Conservation (phyloP, 2,113 vertebrate genomes). For the Atractosteus spatula region DNA sequence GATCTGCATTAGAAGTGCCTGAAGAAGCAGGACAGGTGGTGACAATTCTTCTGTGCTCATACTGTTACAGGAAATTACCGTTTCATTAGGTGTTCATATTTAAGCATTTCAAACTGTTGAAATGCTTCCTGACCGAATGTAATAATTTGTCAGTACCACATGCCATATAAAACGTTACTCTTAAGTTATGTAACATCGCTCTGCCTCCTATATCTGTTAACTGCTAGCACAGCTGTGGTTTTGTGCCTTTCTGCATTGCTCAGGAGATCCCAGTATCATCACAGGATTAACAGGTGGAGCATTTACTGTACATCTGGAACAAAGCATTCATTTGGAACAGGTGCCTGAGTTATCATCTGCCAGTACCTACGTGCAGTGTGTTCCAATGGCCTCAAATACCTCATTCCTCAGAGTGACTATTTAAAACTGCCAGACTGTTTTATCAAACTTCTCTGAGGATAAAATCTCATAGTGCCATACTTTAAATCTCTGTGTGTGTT, state of each 20-base stretch:
- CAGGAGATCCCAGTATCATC: slow-evolving; percentile 48
- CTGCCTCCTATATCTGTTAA: slow-evolving; percentile 79
- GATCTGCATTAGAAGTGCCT: neutral
- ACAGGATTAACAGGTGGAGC: neutral
- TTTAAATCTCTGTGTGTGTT: neutral
- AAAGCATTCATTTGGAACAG: neutral
- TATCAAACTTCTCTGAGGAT: neutral
- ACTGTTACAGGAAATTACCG: neutral
- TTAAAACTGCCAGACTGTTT: too few species aligned
- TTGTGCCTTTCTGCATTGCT: slow-evolving; percentile 71
- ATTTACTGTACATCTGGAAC: neutral
- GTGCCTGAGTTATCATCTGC: neutral
- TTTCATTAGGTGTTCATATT: slow-evolving; percentile 9
- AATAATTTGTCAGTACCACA: slow-evolving; percentile 69
- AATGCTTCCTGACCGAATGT: slow-evolving; percentile 5
- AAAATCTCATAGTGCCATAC: neutral
- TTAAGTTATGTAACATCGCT: slow-evolving; percentile 80
- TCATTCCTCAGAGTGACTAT: too few species aligned
- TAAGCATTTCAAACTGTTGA: neutral
- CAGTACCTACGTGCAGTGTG: neutral
- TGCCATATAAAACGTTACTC: slow-evolving; percentile 75
- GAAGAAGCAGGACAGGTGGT: slow-evolving; percentile 6
- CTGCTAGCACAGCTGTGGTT: slow-evolving; percentile 81
- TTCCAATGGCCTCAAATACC: neutral
- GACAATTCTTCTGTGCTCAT: neutral